Base-by-base conservation (phyloP, 2,888 invertebrate genomes). In the Chironomus tentans region DNA sequence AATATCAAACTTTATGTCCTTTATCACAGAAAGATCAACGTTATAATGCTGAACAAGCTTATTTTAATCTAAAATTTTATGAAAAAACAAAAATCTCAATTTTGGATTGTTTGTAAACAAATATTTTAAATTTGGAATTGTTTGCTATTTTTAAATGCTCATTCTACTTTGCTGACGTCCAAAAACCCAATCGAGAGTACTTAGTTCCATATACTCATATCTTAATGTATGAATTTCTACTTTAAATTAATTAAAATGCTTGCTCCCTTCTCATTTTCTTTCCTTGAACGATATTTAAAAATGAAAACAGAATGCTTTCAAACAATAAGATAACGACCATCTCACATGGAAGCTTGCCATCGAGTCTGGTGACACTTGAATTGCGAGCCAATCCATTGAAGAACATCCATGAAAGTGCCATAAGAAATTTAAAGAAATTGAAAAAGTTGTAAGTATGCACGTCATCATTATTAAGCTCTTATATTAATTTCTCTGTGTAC, bases 381-480 rank as follows among this genome's bases (percentile, higher is more conserved):
- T 87, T 97, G 79, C 90, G 92, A 80, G 93, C 91, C 78, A 95
- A 95, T 87, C 94, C 94, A 28, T 86, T 95, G 76, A 84, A 87
- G 68, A 87, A 87, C 77, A 88, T 94, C 77, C 91, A 92, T 81
- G 85, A 86, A 46, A 87, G 87, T 79, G 92, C 93, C 71, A 91
- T 95, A 81, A 86, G 88, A 4, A 89, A 90, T 82, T 89, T 96
- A 82, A 90, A 92, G 78, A 88, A 86, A 82, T 90, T 94, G 69
- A 88, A 90, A 80, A 92, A 92, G 86, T 86, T 94, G 93, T 93
- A 86, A 90, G 92, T 89, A 79, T 79, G 71, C 18, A 24, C 5
- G n/a, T 22, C 50, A 68, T 69, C 12, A 72, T 62, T 46, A 22
- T 48, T 21, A 12, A 56, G 76, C 76, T 73, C 76, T 56, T 70